A percentile compares a stretch with the other conserved stretches of the same genome.
phyloP scores from a whole-genome alignment of 2,888 invertebrate genomes.

The Temnothorax ravouxi region DNA sequence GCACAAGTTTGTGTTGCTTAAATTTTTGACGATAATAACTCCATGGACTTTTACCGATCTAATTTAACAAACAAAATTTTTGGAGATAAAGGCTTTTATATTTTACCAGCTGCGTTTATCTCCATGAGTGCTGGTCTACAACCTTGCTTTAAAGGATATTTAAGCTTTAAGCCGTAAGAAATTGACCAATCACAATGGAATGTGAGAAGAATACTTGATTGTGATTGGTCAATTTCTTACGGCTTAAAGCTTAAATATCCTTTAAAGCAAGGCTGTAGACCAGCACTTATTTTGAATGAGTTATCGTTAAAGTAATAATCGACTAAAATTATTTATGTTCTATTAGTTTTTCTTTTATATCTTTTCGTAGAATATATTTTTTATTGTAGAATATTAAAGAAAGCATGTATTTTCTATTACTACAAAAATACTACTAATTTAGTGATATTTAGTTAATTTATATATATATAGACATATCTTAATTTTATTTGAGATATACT shows the following conservation, averaged over 20 bases:
- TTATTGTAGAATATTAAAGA: not conserved
- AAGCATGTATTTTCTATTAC: not conserved
- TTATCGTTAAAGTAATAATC: not conserved
- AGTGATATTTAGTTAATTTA: not conserved
- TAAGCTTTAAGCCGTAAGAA: no score
- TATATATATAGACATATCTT: not conserved
- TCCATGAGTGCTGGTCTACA: no score
- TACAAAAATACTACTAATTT: not conserved
- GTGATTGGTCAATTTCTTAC: no score
- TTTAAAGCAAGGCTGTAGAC: no score
- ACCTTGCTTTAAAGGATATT: no score
- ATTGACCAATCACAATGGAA: no score
- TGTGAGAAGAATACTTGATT: no score
- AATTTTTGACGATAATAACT: not conserved
- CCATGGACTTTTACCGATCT: not conserved
- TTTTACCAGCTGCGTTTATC: not conserved
- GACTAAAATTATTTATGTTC: not conserved
- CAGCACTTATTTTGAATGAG: conserved; percentile 5
- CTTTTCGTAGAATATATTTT: not conserved
- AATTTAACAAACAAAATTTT: not conserved
- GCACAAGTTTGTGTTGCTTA: conserved; percentile 43
- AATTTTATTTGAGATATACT: not conserved
- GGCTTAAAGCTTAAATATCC: no score
- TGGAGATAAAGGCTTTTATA: not conserved
- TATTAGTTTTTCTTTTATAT: conserved; percentile 3